phyloP scores from a whole-genome alignment of 2,797 vertebrate species.

The Notamacropus eugenii region DNA sequence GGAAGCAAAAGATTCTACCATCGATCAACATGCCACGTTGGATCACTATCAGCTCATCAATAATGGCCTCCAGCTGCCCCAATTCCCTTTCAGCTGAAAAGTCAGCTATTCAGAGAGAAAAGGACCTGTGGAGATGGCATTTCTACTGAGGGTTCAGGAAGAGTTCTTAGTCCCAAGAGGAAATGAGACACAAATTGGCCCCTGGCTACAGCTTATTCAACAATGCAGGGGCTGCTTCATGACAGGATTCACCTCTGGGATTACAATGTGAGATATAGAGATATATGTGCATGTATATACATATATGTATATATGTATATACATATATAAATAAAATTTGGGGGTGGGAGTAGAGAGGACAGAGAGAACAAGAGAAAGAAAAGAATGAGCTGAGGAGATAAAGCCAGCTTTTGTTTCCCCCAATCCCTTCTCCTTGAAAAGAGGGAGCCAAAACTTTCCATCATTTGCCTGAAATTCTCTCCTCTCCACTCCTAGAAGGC shows the following conservation, averaged over 20 bases:
- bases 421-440: neutral
- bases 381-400: neutral
- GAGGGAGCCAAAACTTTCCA: neutral
- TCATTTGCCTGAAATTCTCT: neutral
- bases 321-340: neutral
- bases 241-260: neutral
- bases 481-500: neutral
- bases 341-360: neutral
- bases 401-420: neutral
- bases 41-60: constrained; percentile 30
- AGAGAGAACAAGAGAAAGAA: neutral
- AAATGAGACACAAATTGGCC: neutral
- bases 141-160: neutral
- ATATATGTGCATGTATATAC: too few relatives aligned
- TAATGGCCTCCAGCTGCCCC: neutral
- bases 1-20: constrained; percentile 28
- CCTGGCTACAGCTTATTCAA: constrained; percentile 6
- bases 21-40: neutral
- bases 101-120: neutral
- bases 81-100: neutral
- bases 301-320: too few relatives aligned
- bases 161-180: neutral
- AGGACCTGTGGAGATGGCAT: neutral
- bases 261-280: neutral
- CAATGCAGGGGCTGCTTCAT: neutral